These are phyloP conservation scores for Hypomecis atomaria DNA, from an alignment of 2,888 invertebrate genomes.

Conservation along the genomic window DNA sequence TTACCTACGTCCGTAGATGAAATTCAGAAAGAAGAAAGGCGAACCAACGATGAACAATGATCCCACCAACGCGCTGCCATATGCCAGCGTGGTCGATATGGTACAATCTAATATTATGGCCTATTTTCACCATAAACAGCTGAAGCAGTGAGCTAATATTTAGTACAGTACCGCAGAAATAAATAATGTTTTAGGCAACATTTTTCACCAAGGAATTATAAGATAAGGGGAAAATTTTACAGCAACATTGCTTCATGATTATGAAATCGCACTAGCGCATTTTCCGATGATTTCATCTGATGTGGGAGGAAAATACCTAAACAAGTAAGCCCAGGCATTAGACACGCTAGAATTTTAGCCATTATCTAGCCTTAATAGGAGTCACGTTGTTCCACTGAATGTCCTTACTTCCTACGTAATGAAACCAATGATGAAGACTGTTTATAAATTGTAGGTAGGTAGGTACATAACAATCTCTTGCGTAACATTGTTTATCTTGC, in stretches of 20 bases:
- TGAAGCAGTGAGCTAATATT: too few relatives aligned
- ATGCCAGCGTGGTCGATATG: too few relatives aligned
- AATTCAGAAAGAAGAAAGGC: too few relatives aligned
- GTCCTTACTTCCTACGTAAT: constrained; percentile 5
- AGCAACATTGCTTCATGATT: constrained; percentile 4
- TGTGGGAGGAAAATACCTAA: constrained; percentile 15
- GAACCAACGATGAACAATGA: too few relatives aligned
- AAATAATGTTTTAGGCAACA: too few relatives aligned
- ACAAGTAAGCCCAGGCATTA: not conserved
- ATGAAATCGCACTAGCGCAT: constrained; percentile 24
- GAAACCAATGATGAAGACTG: too few relatives aligned
- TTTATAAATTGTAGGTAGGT: too few relatives aligned
- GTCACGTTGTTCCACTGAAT: not conserved
- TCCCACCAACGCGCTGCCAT: too few relatives aligned
- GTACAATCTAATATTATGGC: too few relatives aligned
- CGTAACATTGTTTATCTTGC: constrained; percentile 47
- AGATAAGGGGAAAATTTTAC: constrained; percentile 7
- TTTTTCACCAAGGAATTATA: not conserved
- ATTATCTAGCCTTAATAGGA: not conserved
- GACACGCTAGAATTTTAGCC: constrained; percentile 1
- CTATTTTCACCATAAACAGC: too few relatives aligned
- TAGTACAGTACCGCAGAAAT: too few relatives aligned
- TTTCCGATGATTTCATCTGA: constrained; percentile 29
- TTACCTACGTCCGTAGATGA: too few relatives aligned
- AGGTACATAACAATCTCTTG: constrained; percentile 32